These are phyloP conservation scores for Clivina fossor DNA, from an alignment of 2,888 invertebrate genomes.

Conservation along the genomic window DNA sequence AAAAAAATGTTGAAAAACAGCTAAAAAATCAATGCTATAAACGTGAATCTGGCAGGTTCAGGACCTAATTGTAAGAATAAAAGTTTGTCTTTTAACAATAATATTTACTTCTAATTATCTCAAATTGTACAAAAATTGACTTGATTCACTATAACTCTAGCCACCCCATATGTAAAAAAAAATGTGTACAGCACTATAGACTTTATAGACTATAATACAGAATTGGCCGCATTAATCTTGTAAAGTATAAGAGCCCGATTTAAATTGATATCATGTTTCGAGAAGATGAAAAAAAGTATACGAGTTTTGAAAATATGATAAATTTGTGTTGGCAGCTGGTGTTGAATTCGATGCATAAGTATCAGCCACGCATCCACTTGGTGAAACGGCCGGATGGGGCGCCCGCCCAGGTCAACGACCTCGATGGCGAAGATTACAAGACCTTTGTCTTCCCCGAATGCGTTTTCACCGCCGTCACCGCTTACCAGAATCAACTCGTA, in stretches of 20 bases:
- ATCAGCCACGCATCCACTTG: slow-evolving; percentile 78
- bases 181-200: too few relatives aligned
- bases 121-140: too few relatives aligned
- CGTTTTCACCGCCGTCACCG: slow-evolving; percentile 83
- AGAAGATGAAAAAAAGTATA: neutral
- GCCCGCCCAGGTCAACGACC: slow-evolving; percentile 61
- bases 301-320: neutral
- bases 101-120: too few relatives aligned
- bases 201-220: too few relatives aligned
- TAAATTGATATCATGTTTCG: neutral
- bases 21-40: too few relatives aligned
- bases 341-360: slow-evolving; percentile 83
- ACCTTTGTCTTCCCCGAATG: slow-evolving; percentile 81
- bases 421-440: slow-evolving; percentile 73
- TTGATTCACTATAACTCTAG: too few relatives aligned
- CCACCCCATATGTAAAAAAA: too few relatives aligned
- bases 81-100: too few relatives aligned
- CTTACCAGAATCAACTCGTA: slow-evolving; percentile 86
- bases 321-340: slow-evolving; percentile 65
- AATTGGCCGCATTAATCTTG: too few relatives aligned
- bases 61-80: too few relatives aligned
- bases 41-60: too few relatives aligned
- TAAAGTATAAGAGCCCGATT: neutral
- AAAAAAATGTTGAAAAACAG: too few relatives aligned
- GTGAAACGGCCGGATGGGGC: slow-evolving; percentile 67